Conservation (phyloP, 2,888 invertebrate genomes). For the Pseudococcus viburni region DNA sequence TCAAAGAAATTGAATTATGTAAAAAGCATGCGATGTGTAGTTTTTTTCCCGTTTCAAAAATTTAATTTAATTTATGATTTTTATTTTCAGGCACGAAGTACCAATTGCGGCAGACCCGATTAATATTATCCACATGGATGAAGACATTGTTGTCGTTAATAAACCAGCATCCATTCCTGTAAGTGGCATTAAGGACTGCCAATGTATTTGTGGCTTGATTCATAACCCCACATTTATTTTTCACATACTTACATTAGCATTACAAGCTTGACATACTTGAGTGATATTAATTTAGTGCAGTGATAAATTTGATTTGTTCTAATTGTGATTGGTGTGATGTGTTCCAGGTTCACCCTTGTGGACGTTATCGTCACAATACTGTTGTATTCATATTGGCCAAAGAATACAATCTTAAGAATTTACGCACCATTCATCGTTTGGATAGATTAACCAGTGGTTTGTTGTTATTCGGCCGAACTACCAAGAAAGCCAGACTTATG, state of each 20-base stretch:
- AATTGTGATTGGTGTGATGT: background rate
- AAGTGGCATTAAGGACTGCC: conserved; percentile 75
- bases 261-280: too few species aligned
- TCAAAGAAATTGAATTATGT: too few species aligned
- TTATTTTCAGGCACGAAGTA: conserved; percentile 91
- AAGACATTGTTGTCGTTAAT: conserved; percentile 99
- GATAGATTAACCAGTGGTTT: conserved; percentile 97
- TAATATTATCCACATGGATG: conserved; percentile 97
- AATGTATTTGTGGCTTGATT: conserved; percentile 4
- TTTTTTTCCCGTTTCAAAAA: background rate
- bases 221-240: too few species aligned
- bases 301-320: background rate
- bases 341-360: conserved; percentile 94
- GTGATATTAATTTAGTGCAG: too few species aligned
- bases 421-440: conserved; percentile 94
- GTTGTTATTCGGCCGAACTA: conserved; percentile 92
- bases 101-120: conserved; percentile 97
- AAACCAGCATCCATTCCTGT: conserved; percentile 99
- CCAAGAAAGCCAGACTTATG: conserved; percentile 94
- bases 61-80: background rate
- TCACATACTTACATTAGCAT: too few species aligned
- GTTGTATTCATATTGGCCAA: conserved; percentile 96
- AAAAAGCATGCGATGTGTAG: background rate
- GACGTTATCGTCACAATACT: conserved; percentile 97
- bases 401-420: conserved; percentile 93